These are phyloP conservation scores for Irena cyanogastra DNA, from an alignment of 2,113 vertebrate species.

Conservation along the genomic window DNA sequence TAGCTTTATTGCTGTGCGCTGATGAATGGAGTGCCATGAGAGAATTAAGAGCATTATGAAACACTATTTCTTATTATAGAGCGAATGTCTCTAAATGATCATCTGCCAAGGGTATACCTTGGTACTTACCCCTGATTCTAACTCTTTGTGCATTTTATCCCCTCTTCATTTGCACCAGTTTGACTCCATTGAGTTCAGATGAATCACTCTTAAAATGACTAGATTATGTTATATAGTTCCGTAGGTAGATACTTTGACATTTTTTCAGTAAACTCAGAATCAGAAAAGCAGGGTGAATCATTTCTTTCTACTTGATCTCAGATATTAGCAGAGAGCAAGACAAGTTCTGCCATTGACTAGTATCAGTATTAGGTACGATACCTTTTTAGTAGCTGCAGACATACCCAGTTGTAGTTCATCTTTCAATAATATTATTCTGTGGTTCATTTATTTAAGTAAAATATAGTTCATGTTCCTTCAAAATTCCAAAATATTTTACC, in stretches of 20 bases:
- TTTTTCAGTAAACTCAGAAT: background rate
- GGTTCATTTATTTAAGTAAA: background rate
- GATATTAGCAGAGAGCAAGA: background rate
- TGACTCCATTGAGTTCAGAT: background rate
- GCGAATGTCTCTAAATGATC: background rate
- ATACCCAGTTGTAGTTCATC: background rate
- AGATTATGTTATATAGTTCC: background rate
- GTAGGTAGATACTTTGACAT: background rate
- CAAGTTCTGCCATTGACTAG: background rate
- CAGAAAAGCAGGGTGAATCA: background rate
- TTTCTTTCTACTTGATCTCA: background rate
- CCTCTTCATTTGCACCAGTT: background rate
- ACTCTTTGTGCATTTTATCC: background rate
- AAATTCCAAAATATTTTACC: conserved; percentile 37
- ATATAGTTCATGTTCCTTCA: background rate
- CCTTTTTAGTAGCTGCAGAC: background rate
- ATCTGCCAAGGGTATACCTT: background rate
- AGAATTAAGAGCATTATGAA: background rate
- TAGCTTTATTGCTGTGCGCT: background rate
- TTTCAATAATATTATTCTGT: background rate
- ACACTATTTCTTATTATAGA: background rate
- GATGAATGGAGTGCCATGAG: background rate
- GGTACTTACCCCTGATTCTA: background rate
- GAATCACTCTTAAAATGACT: background rate
- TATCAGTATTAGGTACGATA: background rate